Evolutionary conservation across 2,797 vertebrate genomes (phyloP).

Genomic region (Enteromius argenteus): DNA sequence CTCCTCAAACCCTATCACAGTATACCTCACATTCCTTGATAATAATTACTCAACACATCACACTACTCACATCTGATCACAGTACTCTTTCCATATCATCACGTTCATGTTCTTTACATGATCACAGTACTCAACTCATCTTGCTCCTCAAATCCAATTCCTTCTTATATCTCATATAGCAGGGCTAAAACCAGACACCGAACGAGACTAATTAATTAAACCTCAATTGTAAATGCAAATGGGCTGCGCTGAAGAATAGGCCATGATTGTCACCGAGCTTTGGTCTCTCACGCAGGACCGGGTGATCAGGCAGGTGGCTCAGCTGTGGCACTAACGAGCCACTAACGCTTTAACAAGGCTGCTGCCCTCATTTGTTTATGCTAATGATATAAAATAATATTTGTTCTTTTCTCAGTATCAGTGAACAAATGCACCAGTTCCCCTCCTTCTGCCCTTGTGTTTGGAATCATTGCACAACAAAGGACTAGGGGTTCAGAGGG

Average conservation of each 20-base stretch:
- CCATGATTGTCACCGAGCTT: constrained; percentile 22
- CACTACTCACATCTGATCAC: not conserved
- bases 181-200: constrained; percentile 56
- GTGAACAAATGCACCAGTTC: constrained; percentile 36
- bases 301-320: constrained; percentile 81
- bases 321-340: constrained; percentile 81
- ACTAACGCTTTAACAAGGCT: constrained; percentile 77
- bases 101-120: not conserved
- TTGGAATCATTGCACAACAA: constrained; percentile 68
- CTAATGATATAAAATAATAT: constrained; percentile 83
- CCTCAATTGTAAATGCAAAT: constrained; percentile 85
- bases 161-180: not conserved
- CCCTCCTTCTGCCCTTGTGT: constrained; percentile 63
- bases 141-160: not conserved
- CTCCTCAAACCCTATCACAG: not conserved
- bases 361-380: constrained; percentile 86
- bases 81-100: not conserved
- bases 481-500: constrained; percentile 60
- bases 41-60: not conserved
- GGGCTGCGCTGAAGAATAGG: constrained; percentile 62
- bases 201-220: constrained; percentile 80
- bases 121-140: not conserved
- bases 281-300: constrained; percentile 42
- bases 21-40: not conserved
- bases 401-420: constrained; percentile 75